Base-by-base conservation (phyloP, 2,888 invertebrate species). In the Euclidia mi region DNA sequence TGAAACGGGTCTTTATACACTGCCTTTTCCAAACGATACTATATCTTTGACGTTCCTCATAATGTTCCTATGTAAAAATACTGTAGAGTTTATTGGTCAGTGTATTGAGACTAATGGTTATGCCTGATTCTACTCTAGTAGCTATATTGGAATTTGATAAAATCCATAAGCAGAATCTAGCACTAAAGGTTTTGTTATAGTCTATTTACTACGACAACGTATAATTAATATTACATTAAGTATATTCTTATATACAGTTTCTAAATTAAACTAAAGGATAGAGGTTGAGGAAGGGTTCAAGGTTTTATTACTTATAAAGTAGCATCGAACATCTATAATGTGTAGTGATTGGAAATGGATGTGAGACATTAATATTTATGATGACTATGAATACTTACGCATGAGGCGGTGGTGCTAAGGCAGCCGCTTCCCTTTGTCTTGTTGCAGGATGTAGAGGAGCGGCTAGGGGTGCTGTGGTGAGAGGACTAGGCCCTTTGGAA, bases 371-470 rank as follows among this genome's bases (percentile, higher is more conserved):
- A 44, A 34, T 3, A 38, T 34, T 11, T 46, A 18, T 51, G 53
- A 60, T 64, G 15, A 51, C 10, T 56, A 31, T 35, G 45, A 43
- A 59, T 82, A 91, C 92, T 92, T 85, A 94, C 94, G 92, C 90
- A 58, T 94, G 94, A 41, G 90, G 91, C 1, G 94, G 94, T 1
- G 94, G 94, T 3, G 95, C 94, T 41, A 94, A 81, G 0, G 92
- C 94, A 2, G 93, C 92, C 18, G 89, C 87, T 57, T 94, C 93
- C 65, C 91, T 75, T 72, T 91, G 88, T 56, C 92, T 80, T 15
- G 92, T 93, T 7, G 91, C 95, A 18, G 90, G 94, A 56, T 92
- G 94, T 2, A 92, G 84, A 28, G 91, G 91, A 11, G 92, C 93
- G 49, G 91, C 94, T 28, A 89, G 74, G 1, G 94, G 91, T 10